Evolutionary conservation across 2,888 invertebrate genomes (phyloP), one percentile per base, ranked within the genome.

Genomic region (Meta bourneti): DNA sequence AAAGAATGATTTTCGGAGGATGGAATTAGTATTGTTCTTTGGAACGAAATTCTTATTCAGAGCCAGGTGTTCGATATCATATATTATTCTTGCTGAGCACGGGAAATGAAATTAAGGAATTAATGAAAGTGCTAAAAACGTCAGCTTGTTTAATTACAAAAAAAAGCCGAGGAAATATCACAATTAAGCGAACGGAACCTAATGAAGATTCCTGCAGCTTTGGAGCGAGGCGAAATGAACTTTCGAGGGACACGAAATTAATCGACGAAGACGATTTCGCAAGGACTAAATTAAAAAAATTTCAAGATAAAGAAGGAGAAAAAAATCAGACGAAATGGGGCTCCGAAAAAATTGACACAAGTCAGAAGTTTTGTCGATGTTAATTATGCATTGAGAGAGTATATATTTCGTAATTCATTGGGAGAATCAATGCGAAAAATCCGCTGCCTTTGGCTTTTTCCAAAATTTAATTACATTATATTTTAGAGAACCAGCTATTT

Each of bases 371-470:
- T 79, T 11, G 79, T 34, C 79, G 79, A 79, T 79, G 16, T 54
- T 61, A 79, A 79, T 79, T 79, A 79, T 77, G 79, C 61, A 48
- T 16, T 79, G 79, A 79, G 61, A 61, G 61, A 79, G 11, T 19
- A 8, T 77, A 49, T 77, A 77, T 20, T 34, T 34, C 11, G 61
- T 34, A 54, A 79, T 61, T 79, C 61, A 61, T 16, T 61, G 9
- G 61, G 61, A 61, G 16, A 9, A 61, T 9, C 61, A 16, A 16
- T 61, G 11, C 61, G 9, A 61, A 16, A 16, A 61, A 13, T 16
- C 61, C 61, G 11, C 34, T 4, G 34, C 6, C 51, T 51, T 7
- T 51, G 16, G 77, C 34, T 79, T 52, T 79, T 79, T 54, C 20
- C n/a, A 54, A 54, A 79, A 79, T 79, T 79, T 79, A 34, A 79